Percentiles rank a stretch among this genome's conserved stretches.
phyloP scores from a whole-genome alignment of 2,888 invertebrate species.

The Leptarthrus brevirostris region DNA sequence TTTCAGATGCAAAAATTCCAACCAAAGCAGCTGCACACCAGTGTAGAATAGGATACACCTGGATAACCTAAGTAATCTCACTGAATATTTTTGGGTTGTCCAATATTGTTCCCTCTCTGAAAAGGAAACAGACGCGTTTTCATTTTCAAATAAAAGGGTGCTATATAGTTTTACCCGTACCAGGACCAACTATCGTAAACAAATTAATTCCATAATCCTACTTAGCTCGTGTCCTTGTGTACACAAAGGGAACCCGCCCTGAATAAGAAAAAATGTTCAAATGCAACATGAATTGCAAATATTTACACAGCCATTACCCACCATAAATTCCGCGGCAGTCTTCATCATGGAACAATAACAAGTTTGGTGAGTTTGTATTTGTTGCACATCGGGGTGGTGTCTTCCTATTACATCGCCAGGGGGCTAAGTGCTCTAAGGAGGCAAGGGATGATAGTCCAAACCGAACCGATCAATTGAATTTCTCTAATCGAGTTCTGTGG shows the following conservation, averaged over 20 bases:
- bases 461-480: slow-evolving; percentile 34
- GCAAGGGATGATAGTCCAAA: background rate
- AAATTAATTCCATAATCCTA: slow-evolving; percentile 48
- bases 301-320: slow-evolving; percentile 46
- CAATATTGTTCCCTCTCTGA: background rate
- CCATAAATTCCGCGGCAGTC: slow-evolving; percentile 44
- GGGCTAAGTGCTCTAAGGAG: background rate
- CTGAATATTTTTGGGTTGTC: slow-evolving; percentile 16
- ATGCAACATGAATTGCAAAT: slow-evolving; percentile 49
- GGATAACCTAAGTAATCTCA: slow-evolving; percentile 36
- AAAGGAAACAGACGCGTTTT: background rate
- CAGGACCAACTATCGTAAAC: slow-evolving; percentile 45
- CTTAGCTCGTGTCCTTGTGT: background rate
- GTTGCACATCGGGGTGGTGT: background rate
- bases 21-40: slow-evolving; percentile 4
- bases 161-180: slow-evolving; percentile 11
- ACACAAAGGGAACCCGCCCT: slow-evolving; percentile 11
- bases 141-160: slow-evolving; percentile 29
- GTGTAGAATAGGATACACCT: slow-evolving; percentile 12
- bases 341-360: slow-evolving; percentile 37
- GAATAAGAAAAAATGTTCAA: slow-evolving; percentile 42
- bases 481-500: slow-evolving; percentile 42
- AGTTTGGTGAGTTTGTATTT: background rate
- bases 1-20: slow-evolving; percentile 21
- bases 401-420: slow-evolving; percentile 22